Percentiles rank a stretch among this genome's conserved stretches.
Conservation (phyloP, 2,113 vertebrate genomes). For the Riparia riparia region DNA sequence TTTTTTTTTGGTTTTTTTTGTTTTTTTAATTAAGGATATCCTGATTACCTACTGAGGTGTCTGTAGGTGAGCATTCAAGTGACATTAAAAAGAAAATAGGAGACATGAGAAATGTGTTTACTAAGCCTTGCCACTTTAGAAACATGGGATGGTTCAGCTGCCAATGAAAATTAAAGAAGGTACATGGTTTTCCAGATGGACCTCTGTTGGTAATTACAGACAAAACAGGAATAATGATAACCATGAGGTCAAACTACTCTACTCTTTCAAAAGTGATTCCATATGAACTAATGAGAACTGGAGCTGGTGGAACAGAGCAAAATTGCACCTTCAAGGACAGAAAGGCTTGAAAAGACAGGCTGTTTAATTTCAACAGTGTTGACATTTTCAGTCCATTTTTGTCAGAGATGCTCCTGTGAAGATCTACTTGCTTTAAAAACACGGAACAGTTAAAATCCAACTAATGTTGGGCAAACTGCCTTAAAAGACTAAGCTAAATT, state of each 20-base stretch:
- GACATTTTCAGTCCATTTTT: neutral
- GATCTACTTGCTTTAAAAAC: neutral
- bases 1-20: neutral
- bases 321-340: neutral
- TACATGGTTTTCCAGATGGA: neutral
- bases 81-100: neutral
- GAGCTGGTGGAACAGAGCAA: neutral
- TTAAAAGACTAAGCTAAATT: neutral
- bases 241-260: neutral
- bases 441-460: neutral
- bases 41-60: slow-evolving; percentile 21
- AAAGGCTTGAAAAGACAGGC: slow-evolving; percentile 20
- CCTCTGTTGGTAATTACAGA: neutral
- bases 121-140: neutral
- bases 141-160: neutral
- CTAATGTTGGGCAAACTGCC: neutral
- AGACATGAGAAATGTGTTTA: neutral
- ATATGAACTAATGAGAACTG: neutral
- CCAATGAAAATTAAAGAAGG: neutral
- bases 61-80: neutral
- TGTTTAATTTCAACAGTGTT: neutral
- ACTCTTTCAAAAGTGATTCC: neutral
- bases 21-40: slow-evolving; percentile 58
- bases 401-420: slow-evolving; percentile 33
- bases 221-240: neutral